Evolutionary conservation across 2,888 invertebrate genomes (phyloP), one percentile per base, ranked within the genome.

Genomic region (Macrophya annulata): DNA sequence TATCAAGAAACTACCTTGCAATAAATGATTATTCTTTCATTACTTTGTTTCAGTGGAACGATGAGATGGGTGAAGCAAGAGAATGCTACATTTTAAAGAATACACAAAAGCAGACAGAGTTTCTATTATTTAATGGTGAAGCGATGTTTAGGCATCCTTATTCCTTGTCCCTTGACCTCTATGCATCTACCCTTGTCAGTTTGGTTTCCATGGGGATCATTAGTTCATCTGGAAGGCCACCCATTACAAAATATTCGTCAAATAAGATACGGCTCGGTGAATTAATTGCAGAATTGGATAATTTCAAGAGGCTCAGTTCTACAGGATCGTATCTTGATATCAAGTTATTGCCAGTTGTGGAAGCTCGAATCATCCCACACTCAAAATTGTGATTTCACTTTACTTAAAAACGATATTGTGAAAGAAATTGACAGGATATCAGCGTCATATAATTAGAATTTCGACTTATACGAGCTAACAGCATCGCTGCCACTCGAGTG

Each of bases 151-250:
- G 88, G 48, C 97, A 97, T 94, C 97, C 97, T 0, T 97, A 97
- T 93, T 96, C 96, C 88, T 94, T 98, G 85, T 96, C 96, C 65
- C 94, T 97, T 87, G 97, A 97, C 87, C 90, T 94, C n/a, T 91
- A 91, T 87, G 87, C 89, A 84, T 89, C 92, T 5, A 90, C 92
- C 25, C 86, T 93, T 84, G 86, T 88, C 71, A 92, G 90, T 86
- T 90, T 93, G 51, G 74, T 86, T 72, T 86, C 89, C 17, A 89
- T 89, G 86, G 90, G 88, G 84, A 89, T 91, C 62, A 85, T 92
- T 76, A 86, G 81, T 12, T 31, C 89, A 15, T 77, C 86, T 3
- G 88, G 87, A 48, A 86, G 89, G 72, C 87, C 76, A 8, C 85
- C 86, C 40, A 82, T 21, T 12, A 48, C 83, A 51, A 48, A 88